phyloP scores from a whole-genome alignment of 2,113 vertebrate genomes.

The Muntiacus reevesi region DNA sequence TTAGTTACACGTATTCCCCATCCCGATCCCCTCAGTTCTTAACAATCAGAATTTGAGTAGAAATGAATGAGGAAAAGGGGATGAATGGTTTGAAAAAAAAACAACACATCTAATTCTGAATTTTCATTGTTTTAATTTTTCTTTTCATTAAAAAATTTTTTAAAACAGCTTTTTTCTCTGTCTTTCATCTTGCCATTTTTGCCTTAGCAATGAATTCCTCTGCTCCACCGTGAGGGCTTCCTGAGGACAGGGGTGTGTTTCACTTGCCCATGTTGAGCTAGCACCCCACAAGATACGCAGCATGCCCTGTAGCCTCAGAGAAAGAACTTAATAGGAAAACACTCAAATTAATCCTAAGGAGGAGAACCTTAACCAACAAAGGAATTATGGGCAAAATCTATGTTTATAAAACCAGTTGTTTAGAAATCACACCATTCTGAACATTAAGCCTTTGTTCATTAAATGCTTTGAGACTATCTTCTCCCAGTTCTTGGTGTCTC shows the following conservation, averaged over 20 bases:
- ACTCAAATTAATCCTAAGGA: background rate
- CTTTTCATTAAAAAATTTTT: background rate
- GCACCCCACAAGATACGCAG: fast-evolving
- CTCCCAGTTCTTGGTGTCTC: background rate
- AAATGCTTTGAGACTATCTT: background rate
- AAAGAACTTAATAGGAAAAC: background rate
- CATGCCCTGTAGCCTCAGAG: background rate
- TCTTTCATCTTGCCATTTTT: background rate
- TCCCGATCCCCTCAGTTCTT: background rate
- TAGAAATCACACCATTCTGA: background rate
- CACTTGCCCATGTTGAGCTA: background rate
- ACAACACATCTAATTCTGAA: background rate
- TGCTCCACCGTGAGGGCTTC: background rate
- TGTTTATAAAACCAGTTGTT: background rate
- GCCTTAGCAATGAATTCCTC: background rate
- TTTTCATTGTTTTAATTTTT: background rate
- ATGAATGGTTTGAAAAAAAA: background rate
- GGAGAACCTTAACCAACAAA: background rate
- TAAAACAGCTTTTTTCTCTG: background rate
- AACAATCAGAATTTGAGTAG: background rate
- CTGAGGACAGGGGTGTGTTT: background rate
- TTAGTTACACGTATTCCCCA: no score
- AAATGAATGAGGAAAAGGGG: background rate
- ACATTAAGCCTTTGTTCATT: background rate
- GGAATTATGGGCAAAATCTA: background rate